phyloP scores from a whole-genome alignment of 2,113 vertebrate genomes.

The Helogale parvula region DNA sequence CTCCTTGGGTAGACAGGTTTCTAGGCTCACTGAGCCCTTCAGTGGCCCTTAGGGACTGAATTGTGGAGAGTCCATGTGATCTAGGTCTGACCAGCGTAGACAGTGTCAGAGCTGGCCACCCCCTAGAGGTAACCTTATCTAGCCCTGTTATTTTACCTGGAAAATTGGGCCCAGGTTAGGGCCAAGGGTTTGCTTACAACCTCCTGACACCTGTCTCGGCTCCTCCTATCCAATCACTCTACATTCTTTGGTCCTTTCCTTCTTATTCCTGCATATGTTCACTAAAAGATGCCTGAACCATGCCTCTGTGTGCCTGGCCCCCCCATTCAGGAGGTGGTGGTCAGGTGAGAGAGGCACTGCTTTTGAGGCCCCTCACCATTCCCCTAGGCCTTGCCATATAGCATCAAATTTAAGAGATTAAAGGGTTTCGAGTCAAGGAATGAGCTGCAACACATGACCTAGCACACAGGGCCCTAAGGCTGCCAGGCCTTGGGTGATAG shows the following conservation, averaged over 20 bases:
- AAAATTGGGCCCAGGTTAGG: not conserved
- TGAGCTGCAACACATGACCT: not conserved
- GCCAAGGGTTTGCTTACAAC: not conserved
- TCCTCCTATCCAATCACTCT: not conserved
- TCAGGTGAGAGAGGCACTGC: not conserved
- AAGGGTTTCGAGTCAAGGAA: not conserved
- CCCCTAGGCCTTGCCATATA: not conserved
- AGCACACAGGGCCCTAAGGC: not conserved
- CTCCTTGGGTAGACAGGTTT: not conserved
- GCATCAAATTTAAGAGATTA: conserved; percentile 6
- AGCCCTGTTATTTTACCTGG: not conserved
- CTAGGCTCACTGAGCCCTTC: not conserved
- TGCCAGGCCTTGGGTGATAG: not conserved
- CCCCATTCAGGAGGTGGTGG: not conserved
- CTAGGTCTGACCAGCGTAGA: not conserved
- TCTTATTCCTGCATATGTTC: not conserved
- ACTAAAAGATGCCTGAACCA: not conserved
- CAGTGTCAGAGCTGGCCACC: not conserved
- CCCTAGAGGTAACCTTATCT: not conserved
- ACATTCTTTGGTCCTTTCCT: not conserved
- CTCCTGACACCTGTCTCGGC: not conserved
- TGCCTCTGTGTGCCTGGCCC: not conserved
- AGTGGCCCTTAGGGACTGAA: not conserved
- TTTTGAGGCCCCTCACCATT: not conserved
- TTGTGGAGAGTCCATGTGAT: not conserved